Conservation (phyloP, 1,140 invertebrate genomes). For the Leptinotarsa lineolata region DNA sequence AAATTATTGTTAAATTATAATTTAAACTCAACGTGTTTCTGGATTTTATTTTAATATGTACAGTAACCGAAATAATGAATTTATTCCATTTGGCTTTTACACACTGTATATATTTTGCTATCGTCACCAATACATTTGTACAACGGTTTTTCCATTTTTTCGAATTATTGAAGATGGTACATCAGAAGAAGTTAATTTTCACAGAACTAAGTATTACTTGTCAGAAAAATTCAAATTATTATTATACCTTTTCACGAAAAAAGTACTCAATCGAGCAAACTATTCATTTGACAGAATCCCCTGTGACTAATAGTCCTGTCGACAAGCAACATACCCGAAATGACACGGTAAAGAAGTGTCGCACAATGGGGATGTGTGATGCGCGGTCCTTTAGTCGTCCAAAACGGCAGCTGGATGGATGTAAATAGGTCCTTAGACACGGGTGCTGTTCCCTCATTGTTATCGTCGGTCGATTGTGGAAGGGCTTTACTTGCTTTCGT, state of each 20-base stretch:
- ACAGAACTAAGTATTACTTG: no score
- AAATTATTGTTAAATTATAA: no score
- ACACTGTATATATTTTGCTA: no score
- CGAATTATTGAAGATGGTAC: no score
- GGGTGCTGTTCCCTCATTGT: conserved; percentile 8
- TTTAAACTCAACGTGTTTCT: no score
- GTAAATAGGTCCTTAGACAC: conserved; percentile 17
- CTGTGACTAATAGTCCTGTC: conserved; percentile 20
- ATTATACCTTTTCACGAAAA: not conserved
- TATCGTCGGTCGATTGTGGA: conserved; percentile 7
- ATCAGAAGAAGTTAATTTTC: no score
- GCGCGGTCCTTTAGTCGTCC: conserved; percentile 8
- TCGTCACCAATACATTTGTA: no score
- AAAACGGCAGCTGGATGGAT: conserved; percentile 21
- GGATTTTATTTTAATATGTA: no score
- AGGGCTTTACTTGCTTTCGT: conserved; percentile 4
- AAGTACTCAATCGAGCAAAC: not conserved
- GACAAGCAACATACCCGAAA: conserved; percentile 20
- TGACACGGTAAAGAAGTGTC: conserved; percentile 19
- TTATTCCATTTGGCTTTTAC: no score
- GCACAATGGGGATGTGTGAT: conserved; percentile 19
- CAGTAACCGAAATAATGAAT: no score
- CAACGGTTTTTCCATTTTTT: no score
- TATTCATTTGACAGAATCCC: not conserved
- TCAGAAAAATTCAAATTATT: no score